Base-by-base conservation (phyloP, 2,113 vertebrate species). In the Peromyscus leucopus region DNA sequence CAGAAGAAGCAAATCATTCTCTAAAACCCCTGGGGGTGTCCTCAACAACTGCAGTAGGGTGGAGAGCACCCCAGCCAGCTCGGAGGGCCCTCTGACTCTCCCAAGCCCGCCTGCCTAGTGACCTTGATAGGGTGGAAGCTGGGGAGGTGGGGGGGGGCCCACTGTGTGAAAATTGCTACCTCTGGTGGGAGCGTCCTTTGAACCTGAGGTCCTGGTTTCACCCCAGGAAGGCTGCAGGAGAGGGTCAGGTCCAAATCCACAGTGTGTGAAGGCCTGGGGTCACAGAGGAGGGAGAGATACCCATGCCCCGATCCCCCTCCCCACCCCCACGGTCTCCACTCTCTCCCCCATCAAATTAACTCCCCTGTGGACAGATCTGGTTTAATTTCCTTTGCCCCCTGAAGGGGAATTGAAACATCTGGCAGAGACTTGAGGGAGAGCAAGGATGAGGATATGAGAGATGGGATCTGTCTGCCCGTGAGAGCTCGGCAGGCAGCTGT, bases 311-410 rank as follows among this genome's bases (percentile, higher is more conserved):
- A 21, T 46, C 76, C 63, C 76, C 65, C 57, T 82, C 55, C 16
- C 31, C 57, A 2, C 48, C 39, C 55, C 78, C 48, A 33, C 63
- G 4, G 71, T n/a, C 67, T 24, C 2, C 15, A 15, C 92, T 78
- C 95, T 82, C 87, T 79, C 87, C 51, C 51, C 61, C 61, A 33
- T 91, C 94, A 97, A 93, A 95, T 89, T 84, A 93, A 94, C 93
- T 97, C 94, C 96, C 96, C 93, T 72, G 94, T 91, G 97, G 97
- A 96, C 93, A 96, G 95, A 97, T 96, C 96, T 96, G 96, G 95
- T 97, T 98, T 98, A 97, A 98, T 98, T 98, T 98, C 86, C 96
- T 98, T 97, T 97, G 95, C 97, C 98, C 97, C 98, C 97, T 97
- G 96, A 97, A 98, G 98, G 97, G 97, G 97, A 97, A 96, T 96